Conservation (phyloP, 2,888 invertebrate species). For the Limnephilus auricula region DNA sequence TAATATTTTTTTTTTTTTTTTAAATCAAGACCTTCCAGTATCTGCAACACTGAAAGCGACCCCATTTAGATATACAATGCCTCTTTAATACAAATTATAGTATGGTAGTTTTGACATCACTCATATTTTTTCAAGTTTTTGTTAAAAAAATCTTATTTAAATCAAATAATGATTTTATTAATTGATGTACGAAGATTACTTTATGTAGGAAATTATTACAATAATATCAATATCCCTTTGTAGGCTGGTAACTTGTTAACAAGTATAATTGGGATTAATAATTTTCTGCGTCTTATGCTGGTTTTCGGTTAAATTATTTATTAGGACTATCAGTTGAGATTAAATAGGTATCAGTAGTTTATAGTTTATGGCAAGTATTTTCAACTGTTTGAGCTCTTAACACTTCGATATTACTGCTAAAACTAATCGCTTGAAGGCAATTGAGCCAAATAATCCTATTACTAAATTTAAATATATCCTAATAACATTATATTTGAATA, state of each 20-base stretch:
- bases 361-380: background rate
- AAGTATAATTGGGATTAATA: constrained; percentile 23
- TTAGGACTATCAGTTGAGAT: too few relatives aligned
- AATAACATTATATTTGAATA: constrained; percentile 12
- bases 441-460: background rate
- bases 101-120: background rate
- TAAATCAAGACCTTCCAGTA: background rate
- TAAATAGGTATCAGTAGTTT: background rate
- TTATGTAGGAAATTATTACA: background rate
- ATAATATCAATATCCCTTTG: constrained; percentile 14
- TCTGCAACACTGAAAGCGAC: background rate
- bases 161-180: background rate
- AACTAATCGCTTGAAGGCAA: constrained; percentile 1
- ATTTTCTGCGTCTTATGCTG: background rate
- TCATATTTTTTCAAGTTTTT: background rate
- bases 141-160: background rate
- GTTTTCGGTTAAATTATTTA: background rate
- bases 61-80: background rate
- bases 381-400: background rate
- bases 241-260: constrained; percentile 50
- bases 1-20: too few relatives aligned
- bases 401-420: background rate
- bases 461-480: constrained; percentile 4
- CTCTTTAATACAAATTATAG: background rate
- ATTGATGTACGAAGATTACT: background rate